These are phyloP conservation scores for Ruditapes philippinarum DNA, from an alignment of 1,140 invertebrate genomes.

Conservation along the genomic window DNA sequence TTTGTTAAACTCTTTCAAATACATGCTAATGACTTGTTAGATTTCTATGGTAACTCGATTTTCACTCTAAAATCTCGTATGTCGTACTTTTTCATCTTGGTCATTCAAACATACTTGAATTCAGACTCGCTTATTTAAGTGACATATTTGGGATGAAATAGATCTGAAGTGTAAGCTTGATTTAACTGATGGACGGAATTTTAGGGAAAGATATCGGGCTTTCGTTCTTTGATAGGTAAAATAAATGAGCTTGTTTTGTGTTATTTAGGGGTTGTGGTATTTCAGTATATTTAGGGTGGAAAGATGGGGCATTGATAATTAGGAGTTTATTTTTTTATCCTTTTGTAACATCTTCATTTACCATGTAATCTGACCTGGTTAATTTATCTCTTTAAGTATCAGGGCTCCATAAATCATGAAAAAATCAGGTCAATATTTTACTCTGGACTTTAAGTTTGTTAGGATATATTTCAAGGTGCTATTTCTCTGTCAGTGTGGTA, in stretches of 20 bases:
- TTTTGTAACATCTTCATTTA: neutral
- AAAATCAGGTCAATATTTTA: neutral
- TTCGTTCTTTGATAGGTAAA: neutral
- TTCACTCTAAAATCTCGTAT: neutral
- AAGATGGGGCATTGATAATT: neutral
- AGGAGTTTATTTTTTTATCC: neutral
- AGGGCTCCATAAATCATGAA: neutral
- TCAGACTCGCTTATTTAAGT: neutral
- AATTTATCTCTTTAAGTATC: neutral
- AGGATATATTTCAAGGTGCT: neutral
- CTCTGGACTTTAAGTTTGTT: neutral
- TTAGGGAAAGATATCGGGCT: neutral
- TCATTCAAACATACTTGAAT: neutral
- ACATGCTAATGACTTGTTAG: neutral
- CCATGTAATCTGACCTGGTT: neutral
- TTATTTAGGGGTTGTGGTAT: neutral
- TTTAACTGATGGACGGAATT: neutral
- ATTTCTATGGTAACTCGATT: constrained; percentile 6
- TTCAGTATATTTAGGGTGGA: neutral
- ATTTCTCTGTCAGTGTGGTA: too few species aligned
- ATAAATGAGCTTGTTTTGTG: neutral
- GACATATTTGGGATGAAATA: neutral
- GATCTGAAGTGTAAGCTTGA: neutral
- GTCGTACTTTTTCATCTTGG: neutral
- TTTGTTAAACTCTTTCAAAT: neutral